Conservation (phyloP, 2,113 vertebrate species). For the Ailuropoda melanoleuca region DNA sequence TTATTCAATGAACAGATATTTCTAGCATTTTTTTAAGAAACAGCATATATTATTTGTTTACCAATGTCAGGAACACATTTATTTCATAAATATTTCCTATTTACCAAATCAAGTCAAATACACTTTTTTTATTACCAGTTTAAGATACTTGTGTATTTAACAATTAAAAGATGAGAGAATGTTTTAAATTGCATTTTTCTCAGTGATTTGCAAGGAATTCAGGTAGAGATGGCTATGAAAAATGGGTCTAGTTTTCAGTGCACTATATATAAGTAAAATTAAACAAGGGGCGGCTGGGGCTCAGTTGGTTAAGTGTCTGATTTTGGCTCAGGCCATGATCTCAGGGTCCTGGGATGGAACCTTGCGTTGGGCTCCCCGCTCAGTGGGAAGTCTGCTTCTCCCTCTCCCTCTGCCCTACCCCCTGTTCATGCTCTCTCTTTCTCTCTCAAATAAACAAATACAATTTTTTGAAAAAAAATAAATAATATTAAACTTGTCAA, state of each 20-base stretch:
- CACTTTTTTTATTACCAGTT: not conserved
- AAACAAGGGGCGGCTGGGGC: not conserved
- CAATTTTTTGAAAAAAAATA: not conserved
- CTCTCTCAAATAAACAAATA: not conserved
- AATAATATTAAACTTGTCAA: not conserved
- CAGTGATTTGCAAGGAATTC: slow-evolving; percentile 13
- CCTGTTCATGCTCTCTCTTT: too few relatives aligned
- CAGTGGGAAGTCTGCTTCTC: too few relatives aligned
- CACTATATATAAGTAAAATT: not conserved
- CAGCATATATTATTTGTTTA: not conserved
- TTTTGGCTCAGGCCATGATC: not conserved
- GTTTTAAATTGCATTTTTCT: not conserved
- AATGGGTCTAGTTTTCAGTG: not conserved
- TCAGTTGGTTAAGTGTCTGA: not conserved
- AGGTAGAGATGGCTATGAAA: not conserved
- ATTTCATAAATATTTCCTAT: not conserved
- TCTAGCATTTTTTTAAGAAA: not conserved
- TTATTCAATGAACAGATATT: slow-evolving; percentile 17
- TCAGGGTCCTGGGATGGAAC: not conserved
- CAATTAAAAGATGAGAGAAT: not conserved
- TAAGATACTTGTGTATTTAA: not conserved
- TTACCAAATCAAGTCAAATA: not conserved
- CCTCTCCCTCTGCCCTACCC: too few relatives aligned
- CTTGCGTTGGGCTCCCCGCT: too few relatives aligned
- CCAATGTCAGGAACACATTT: not conserved